Percentiles rank a stretch among this genome's conserved stretches.
These are phyloP conservation scores for Ochropleura plecta DNA, from an alignment of 2,888 invertebrate genomes.

Conservation along the genomic window DNA sequence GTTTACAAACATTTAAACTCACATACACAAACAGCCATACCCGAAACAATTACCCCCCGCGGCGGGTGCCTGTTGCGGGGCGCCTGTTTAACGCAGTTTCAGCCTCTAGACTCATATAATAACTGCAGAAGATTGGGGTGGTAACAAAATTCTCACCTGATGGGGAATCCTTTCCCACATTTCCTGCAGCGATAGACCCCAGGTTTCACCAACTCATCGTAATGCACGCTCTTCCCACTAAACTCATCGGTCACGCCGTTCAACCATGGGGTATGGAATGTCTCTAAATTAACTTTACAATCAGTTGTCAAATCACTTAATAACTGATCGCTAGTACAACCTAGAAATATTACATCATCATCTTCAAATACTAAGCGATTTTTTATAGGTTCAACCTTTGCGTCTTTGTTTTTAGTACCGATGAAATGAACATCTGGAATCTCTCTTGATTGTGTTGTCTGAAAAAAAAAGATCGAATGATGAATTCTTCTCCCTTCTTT, in stretches of 20 bases:
- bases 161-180: conserved; percentile 69
- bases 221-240: conserved; percentile 65
- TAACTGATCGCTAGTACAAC: conserved; percentile 11
- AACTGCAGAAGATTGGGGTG: too few species aligned
- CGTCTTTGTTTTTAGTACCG: not conserved
- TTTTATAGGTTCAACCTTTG: conserved; percentile 14
- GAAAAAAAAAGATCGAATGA: not conserved
- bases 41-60: too few species aligned
- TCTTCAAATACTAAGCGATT: conserved; percentile 60
- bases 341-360: conserved; percentile 18
- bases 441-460: not conserved
- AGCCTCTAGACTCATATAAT: too few species aligned
- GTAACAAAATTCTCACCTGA: conserved; percentile 68
- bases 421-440: not conserved
- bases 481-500: too few species aligned
- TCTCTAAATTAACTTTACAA: conserved; percentile 62
- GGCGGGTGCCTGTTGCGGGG: too few species aligned
- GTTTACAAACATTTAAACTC: too few species aligned
- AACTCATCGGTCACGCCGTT: not conserved
- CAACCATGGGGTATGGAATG: conserved; percentile 26
- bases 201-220: conserved; percentile 67
- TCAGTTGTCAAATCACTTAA: conserved; percentile 53
- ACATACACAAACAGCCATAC: too few species aligned
- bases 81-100: too few species aligned
- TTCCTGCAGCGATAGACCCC: conserved; percentile 68